Conservation (phyloP, 1,140 invertebrate species). For the Aphidius gifuensis region DNA sequence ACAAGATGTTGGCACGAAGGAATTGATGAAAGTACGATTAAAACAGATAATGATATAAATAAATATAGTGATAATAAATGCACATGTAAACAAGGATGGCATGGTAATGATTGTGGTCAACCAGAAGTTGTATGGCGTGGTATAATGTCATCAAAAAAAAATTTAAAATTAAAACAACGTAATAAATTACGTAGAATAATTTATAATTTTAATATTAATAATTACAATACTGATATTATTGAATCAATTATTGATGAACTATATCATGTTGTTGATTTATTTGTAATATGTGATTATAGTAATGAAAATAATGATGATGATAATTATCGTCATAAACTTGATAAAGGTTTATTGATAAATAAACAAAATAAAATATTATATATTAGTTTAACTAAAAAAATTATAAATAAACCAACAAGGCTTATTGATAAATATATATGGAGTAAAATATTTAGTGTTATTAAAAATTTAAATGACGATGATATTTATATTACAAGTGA, state of each 20-base stretch:
- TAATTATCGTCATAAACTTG: constrained; percentile 45
- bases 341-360: constrained; percentile 42
- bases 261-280: constrained; percentile 62
- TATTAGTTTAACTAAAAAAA: constrained; percentile 46
- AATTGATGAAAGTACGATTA: constrained; percentile 53
- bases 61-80: constrained; percentile 44
- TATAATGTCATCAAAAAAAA: constrained; percentile 59
- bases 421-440: constrained; percentile 49
- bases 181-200: constrained; percentile 55
- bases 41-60: constrained; percentile 28
- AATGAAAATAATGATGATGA: constrained; percentile 45
- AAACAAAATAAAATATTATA: constrained; percentile 61
- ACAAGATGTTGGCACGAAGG: constrained; percentile 59
- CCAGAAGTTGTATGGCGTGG: constrained; percentile 67
- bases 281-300: constrained; percentile 61
- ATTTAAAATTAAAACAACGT: constrained; percentile 51
- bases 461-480: constrained; percentile 57
- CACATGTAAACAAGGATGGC: constrained; percentile 61
- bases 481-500: constrained; percentile 63
- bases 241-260: constrained; percentile 63
- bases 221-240: constrained; percentile 57
- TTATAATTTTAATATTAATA: constrained; percentile 59
- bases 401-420: constrained; percentile 31
- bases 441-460: constrained; percentile 45
- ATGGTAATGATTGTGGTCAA: constrained; percentile 64